Conservation (phyloP, 2,888 invertebrate genomes). For the Laspeyria flexula region DNA sequence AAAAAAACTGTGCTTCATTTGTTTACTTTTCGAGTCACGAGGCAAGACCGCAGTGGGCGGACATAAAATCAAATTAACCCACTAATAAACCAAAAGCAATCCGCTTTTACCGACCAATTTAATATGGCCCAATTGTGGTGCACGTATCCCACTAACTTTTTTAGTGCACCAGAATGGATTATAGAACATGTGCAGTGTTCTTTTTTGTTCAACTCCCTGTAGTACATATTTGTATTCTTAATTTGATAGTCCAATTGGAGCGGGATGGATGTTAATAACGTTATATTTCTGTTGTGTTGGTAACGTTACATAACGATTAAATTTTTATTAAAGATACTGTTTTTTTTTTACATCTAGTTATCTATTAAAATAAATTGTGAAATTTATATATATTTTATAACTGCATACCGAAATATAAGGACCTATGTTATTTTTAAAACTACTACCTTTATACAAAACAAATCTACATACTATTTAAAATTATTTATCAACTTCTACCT, state of each 20-base stretch:
- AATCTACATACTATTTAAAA: too few relatives aligned
- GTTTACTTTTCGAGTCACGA: conserved; percentile 74
- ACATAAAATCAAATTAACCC: conserved; percentile 78
- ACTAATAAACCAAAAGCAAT: conserved; percentile 80
- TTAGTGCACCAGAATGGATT: conserved; percentile 40
- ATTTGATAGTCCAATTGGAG: background rate
- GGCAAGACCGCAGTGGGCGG: conserved; percentile 60
- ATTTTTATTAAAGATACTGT: too few relatives aligned
- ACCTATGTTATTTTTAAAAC: too few relatives aligned
- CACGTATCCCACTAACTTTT: conserved; percentile 38
- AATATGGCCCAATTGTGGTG: conserved; percentile 55
- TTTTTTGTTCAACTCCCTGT: conserved; percentile 13
- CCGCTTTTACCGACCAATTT: conserved; percentile 65
- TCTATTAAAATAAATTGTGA: too few relatives aligned
- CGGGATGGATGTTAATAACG: background rate
- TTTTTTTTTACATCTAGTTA: too few relatives aligned
- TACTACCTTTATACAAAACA: too few relatives aligned
- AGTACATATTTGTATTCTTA: conserved; percentile 6
- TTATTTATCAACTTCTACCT: too few relatives aligned
- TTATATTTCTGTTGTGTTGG: background rate
- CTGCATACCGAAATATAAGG: too few relatives aligned
- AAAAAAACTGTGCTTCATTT: conserved; percentile 49
- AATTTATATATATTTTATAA: too few relatives aligned
- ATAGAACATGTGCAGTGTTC: conserved; percentile 26
- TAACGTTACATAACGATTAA: too few relatives aligned